Percentiles rank a stretch among this genome's conserved stretches.
phyloP scores from a whole-genome alignment of 2,113 vertebrate species.

The Gymnogyps californianus region DNA sequence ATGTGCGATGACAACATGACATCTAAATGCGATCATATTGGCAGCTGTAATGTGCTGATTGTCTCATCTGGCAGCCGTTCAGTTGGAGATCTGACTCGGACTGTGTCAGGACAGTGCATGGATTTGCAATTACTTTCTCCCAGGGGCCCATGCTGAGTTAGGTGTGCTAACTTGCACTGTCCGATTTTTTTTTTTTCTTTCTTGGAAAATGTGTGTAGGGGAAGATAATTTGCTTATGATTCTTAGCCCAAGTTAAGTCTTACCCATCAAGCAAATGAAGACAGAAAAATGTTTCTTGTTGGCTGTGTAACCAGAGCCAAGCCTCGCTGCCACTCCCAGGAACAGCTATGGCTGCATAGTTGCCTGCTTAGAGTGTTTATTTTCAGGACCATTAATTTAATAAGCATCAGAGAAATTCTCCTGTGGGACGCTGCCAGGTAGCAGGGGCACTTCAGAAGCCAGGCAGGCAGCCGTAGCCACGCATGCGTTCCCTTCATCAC shows the following conservation, averaged over 20 bases:
- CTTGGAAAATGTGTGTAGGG: neutral
- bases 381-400: neutral
- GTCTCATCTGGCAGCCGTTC: neutral
- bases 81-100: neutral
- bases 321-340: neutral
- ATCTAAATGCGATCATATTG: rapidly evolving
- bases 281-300: neutral
- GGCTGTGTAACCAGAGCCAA: neutral
- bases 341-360: neutral
- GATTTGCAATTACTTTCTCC: neutral
- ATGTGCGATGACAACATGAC: rapidly evolving
- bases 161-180: neutral
- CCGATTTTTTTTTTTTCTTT: neutral
- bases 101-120: neutral
- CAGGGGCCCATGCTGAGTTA: neutral
- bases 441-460: neutral
- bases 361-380: neutral
- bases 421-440: neutral
- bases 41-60: neutral
- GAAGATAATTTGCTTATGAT: neutral
- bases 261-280: neutral
- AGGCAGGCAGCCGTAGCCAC: neutral
- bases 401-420: neutral
- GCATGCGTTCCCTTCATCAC: rapidly evolving
- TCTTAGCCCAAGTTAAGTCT: neutral